Evolutionary conservation across 2,113 vertebrate species (phyloP).

Genomic region (Dipodomys merriami): DNA sequence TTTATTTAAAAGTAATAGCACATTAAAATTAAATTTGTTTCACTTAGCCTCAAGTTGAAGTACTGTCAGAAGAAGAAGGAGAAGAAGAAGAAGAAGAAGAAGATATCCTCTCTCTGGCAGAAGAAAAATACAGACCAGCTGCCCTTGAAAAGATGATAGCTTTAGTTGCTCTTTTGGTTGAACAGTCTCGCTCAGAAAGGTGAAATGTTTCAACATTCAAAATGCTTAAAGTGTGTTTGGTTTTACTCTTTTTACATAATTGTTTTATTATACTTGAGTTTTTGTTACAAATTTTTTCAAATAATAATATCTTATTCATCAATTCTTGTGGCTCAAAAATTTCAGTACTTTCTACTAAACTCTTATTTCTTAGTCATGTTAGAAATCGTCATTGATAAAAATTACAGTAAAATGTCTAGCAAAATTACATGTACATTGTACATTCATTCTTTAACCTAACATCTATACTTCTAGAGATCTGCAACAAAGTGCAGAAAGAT

Average conservation of each 20-base stretch:
- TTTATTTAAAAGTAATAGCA: slow-evolving; percentile 16
- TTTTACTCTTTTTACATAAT: slow-evolving; percentile 68
- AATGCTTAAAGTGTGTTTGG: slow-evolving; percentile 65
- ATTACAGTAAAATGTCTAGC: slow-evolving; percentile 68
- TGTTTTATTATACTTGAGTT: slow-evolving; percentile 56
- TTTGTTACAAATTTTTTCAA: slow-evolving; percentile 70
- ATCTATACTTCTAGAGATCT: slow-evolving; percentile 5
- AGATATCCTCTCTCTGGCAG: slow-evolving; percentile 97
- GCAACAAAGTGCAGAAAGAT: slow-evolving; percentile 31
- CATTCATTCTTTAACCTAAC: slow-evolving; percentile 60
- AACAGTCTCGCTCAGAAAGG: slow-evolving; percentile 99
- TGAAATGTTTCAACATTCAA: slow-evolving; percentile 79
- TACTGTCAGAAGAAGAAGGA: slow-evolving; percentile 98
- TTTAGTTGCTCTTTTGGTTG: slow-evolving; percentile 97
- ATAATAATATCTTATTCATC: slow-evolving; percentile 64
- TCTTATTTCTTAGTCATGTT: slow-evolving; percentile 63
- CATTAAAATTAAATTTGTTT: slow-evolving; percentile 42
- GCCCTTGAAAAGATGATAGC: slow-evolving; percentile 99
- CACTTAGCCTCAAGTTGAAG: slow-evolving; percentile 96
- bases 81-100: slow-evolving; percentile 99
- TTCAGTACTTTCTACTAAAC: slow-evolving; percentile 67
- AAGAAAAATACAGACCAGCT: slow-evolving; percentile 99
- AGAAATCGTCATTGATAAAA: slow-evolving; percentile 60
- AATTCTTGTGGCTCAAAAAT: slow-evolving; percentile 69
- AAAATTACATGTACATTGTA: slow-evolving; percentile 64